Percentiles rank a stretch among this genome's conserved stretches.
Evolutionary conservation across 2,113 vertebrate genomes (phyloP).

Genomic region (Nerophis lumbriciformis): DNA sequence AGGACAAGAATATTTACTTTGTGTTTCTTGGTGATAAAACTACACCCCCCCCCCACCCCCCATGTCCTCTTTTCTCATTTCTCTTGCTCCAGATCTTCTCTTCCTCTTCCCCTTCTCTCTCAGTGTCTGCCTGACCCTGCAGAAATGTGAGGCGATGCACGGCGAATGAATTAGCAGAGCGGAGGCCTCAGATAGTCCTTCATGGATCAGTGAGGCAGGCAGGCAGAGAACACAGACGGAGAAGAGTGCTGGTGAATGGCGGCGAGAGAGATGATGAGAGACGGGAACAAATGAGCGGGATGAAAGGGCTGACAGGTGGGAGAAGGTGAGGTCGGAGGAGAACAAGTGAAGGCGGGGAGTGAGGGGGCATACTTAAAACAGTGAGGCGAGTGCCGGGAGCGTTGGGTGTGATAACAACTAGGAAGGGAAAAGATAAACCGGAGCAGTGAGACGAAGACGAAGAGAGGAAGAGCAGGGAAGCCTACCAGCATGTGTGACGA

Average conservation of each 20-base stretch:
- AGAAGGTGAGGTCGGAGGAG: conserved; percentile 25
- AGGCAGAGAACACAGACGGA: conserved; percentile 25
- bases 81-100: conserved; percentile 26
- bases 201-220: conserved; percentile 48
- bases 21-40: conserved; percentile 59
- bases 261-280: conserved; percentile 39
- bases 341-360: conserved; percentile 19
- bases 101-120: conserved; percentile 29
- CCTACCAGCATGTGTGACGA: conserved; percentile 39
- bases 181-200: conserved; percentile 54
- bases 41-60: conserved; percentile 23
- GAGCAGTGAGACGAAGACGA: conserved; percentile 29
- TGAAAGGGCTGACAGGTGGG: conserved; percentile 51
- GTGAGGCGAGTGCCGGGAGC: conserved; percentile 22
- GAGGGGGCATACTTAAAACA: conserved; percentile 25
- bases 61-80: conserved; percentile 39
- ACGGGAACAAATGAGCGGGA: conserved; percentile 39
- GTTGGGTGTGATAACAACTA: conserved; percentile 32
- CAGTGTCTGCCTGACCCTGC: conserved; percentile 56
- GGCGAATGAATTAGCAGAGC: conserved; percentile 63
- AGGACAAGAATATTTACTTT: conserved; percentile 11
- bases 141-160: conserved; percentile 63
- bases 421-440: conserved; percentile 36
- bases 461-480: conserved; percentile 51
- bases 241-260: conserved; percentile 9